Evolutionary conservation across 2,888 invertebrate genomes (phyloP), one percentile per base, ranked within the genome.

Genomic region (Galeruca laticollis): DNA sequence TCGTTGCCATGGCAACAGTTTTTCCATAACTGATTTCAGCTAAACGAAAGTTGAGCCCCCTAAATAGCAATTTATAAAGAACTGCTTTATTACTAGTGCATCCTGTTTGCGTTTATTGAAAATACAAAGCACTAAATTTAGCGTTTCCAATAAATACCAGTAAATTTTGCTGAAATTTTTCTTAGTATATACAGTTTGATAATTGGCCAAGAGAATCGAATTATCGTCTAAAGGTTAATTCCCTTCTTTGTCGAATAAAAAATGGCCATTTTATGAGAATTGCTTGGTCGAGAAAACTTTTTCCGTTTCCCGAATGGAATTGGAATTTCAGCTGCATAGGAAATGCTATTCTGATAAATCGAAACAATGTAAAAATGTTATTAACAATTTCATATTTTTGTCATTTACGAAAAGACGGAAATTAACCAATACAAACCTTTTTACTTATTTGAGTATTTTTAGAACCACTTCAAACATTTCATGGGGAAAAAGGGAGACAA

Each of bases 161-260:
- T 47, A 1, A 6, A 15, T 18, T n/a, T 47, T 8, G 15, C n/a
- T 8, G 2, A 10, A 1, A 57, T 15, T 57, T 57, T 57, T 57
- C 33, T 35, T 11, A 18, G 35, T 35, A 33, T 57, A 57, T 8
- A 47, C 31, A 8, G 20, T n/a, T 65, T 31, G 57, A 57, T 65
- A 47, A 57, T 65, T 57, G 47, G 54, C 18, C 26, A 64, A 21
- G 31, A 65, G 56, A 65, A 65, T 57, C 56, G 20, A 21, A 40
- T 57, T 56, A 65, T 47, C 57, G 47, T 40, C 35, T 57, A 33
- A 57, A 35, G 56, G 56, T 35, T 35, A 57, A 57, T 57, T 33
- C 11, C 9, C n/a, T 57, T 35, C 18, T 11, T 11, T 15, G 35
- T n/a, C 35, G 18, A 18, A 57, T 18, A 57, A 57, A 20, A 52